Base-by-base conservation (phyloP, 2,797 vertebrate species). In the Scarus forsteni region DNA sequence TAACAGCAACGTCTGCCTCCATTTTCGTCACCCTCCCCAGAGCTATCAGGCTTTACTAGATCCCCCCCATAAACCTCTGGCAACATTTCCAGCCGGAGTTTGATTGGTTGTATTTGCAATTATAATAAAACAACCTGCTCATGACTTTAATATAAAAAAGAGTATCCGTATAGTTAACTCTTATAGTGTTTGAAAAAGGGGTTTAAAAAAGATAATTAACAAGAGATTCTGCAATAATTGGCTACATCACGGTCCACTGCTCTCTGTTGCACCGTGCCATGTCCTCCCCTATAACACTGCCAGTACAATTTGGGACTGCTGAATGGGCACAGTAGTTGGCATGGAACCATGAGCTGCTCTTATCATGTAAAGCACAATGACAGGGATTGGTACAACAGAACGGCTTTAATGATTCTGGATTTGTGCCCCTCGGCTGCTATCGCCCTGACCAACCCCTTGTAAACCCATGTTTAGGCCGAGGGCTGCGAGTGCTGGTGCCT, bases 321-420 rank as follows among this genome's bases (percentile, higher is more conserved):
- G 61, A 80, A 80, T 82, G 66, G 80, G 67, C 65, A 80, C 73
- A 62, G 77, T 1, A 43, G 67, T 64, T 75, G 72, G 75, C 68
- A 70, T 53, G 68, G 56, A 73, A 48, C 73, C 53, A 59, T 44
- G 53, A 67, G 59, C 69, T 66, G 69, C 66, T 81, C 68, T 83
- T 85, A 87, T 89, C 73, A 66, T 72, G 75, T 72, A 55, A 56
- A 80, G 70, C 77, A 84, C 85, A 83, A 68, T 79, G 75, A 45
- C 66, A 59, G 55, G 75, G 56, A 75, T 66, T 81, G 83, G 60
- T 75, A 69, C 64, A 63, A 77, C 70, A 66, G 70, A 74, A 64
- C 15, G 27, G 73, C 70, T 86, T 83, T 70, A 75, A 84, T 87
- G 80, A 75, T 61, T 84, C 51, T 82, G 73, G 49, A 66, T 82